These are phyloP conservation scores for Pseudomyrmex concolor DNA, from an alignment of 1,140 invertebrate genomes.

Conservation along the genomic window DNA sequence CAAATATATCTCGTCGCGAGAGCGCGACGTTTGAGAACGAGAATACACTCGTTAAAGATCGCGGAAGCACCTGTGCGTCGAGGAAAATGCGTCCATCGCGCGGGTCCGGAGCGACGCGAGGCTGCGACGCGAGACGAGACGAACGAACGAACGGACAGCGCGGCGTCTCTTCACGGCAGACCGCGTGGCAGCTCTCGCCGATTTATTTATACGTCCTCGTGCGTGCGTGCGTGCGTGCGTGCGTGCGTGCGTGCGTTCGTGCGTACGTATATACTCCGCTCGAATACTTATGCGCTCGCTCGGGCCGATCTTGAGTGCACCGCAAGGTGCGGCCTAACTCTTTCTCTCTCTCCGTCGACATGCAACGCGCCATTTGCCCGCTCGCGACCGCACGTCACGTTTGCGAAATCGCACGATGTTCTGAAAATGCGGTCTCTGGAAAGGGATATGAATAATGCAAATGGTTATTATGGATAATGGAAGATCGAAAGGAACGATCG, in stretches of 20 bases:
- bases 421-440: not conserved
- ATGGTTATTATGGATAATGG: not conserved
- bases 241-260: conserved; percentile 41
- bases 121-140: conserved; percentile 1
- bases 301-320: conserved; percentile 12
- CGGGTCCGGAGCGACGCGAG: conserved; percentile 34
- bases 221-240: conserved; percentile 44
- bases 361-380: conserved; percentile 5
- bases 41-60: conserved; percentile 65
- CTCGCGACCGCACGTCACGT: not conserved
- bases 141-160: conserved; percentile 38
- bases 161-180: conserved; percentile 78
- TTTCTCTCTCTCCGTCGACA: not conserved
- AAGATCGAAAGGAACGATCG: not conserved
- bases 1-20: not conserved
- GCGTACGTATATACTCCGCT: conserved; percentile 20
- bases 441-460: not conserved
- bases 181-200: conserved; percentile 81
- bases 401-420: not conserved
- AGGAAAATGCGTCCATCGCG: conserved; percentile 65
- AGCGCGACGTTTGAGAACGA: conserved; percentile 48
- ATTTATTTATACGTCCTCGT: conserved; percentile 79
- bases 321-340: conserved; percentile 7
- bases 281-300: not conserved
- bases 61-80: conserved; percentile 78